phyloP scores from a whole-genome alignment of 53 echinoderm and acorn worm species.

The Echinometra lucunter region DNA sequence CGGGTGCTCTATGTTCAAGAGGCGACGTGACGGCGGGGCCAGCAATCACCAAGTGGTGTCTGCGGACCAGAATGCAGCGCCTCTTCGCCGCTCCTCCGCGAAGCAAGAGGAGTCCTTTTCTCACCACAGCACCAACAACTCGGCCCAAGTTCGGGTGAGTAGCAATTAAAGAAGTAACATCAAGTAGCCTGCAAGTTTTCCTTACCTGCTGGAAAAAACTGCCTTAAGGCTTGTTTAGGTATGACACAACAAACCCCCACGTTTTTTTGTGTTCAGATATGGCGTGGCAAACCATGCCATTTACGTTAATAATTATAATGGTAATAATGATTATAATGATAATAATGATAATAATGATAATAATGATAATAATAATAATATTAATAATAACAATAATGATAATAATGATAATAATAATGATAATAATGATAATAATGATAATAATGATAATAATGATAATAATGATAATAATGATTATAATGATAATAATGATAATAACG shows the following conservation, averaged over 20 bases:
- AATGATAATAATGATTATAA: too few relatives aligned
- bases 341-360: too few relatives aligned
- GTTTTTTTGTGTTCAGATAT: too few relatives aligned
- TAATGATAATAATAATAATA: too few relatives aligned
- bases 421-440: too few relatives aligned
- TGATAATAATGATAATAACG: too few relatives aligned
- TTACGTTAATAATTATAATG: too few relatives aligned
- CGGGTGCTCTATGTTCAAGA: constrained; percentile 71
- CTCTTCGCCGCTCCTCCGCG: constrained; percentile 20
- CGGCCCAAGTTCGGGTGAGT: constrained; percentile 58
- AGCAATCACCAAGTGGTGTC: constrained; percentile 45
- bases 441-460: too few relatives aligned
- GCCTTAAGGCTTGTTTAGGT: background rate
- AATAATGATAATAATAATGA: too few relatives aligned
- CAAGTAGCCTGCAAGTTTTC: background rate
- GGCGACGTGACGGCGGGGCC: constrained; percentile 58
- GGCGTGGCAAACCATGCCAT: too few relatives aligned
- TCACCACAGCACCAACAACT: constrained; percentile 61
- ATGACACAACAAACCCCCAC: background rate
- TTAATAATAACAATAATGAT: too few relatives aligned
- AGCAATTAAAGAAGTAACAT: background rate
- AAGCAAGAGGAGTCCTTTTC: constrained; percentile 21
- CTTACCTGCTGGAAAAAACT: background rate
- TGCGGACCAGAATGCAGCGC: constrained; percentile 55
- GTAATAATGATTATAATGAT: too few relatives aligned